Conservation (phyloP, 1,140 invertebrate species). For the Brachionus calyciflorus region DNA sequence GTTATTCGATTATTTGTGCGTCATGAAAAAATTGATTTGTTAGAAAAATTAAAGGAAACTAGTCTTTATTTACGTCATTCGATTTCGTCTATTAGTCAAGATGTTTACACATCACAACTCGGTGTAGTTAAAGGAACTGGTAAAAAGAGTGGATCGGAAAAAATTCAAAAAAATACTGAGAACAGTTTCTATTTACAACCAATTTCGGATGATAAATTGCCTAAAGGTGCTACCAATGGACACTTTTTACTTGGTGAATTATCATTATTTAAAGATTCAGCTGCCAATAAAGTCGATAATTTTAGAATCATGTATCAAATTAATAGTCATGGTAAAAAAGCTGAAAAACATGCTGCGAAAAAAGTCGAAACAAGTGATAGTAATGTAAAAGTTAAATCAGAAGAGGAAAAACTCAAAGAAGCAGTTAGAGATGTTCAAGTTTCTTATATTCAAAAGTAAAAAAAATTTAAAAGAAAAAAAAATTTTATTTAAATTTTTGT, state of each 20-base stretch:
- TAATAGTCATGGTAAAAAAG: conserved; percentile 33
- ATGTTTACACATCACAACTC: not conserved
- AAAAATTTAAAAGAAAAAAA: not conserved
- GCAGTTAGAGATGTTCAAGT: conserved; percentile 2
- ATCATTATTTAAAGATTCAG: conserved; percentile 5
- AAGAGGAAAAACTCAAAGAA: conserved; percentile 26
- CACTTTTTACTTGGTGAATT: conserved; percentile 33
- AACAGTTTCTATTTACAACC: conserved; percentile 7
- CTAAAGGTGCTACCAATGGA: conserved; percentile 41
- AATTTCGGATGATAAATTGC: conserved; percentile 36
- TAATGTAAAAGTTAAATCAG: not conserved
- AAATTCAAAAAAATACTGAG: conserved; percentile 2
- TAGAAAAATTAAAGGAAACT: conserved; percentile 66
- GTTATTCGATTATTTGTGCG: conserved; percentile 77
- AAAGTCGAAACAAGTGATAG: not conserved
- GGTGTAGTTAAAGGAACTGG: not conserved
- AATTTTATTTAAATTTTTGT: not conserved
- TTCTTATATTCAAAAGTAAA: not conserved
- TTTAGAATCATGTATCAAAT: conserved; percentile 30
- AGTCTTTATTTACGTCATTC: conserved; percentile 20
- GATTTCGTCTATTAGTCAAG: conserved; percentile 1
- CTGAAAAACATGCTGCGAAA: conserved; percentile 4
- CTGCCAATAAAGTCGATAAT: conserved; percentile 21
- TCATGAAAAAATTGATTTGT: conserved; percentile 77
- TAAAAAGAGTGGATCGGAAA: conserved; percentile 2